These are phyloP conservation scores for Strix aluco DNA, from an alignment of 2,113 vertebrate species.

Conservation along the genomic window DNA sequence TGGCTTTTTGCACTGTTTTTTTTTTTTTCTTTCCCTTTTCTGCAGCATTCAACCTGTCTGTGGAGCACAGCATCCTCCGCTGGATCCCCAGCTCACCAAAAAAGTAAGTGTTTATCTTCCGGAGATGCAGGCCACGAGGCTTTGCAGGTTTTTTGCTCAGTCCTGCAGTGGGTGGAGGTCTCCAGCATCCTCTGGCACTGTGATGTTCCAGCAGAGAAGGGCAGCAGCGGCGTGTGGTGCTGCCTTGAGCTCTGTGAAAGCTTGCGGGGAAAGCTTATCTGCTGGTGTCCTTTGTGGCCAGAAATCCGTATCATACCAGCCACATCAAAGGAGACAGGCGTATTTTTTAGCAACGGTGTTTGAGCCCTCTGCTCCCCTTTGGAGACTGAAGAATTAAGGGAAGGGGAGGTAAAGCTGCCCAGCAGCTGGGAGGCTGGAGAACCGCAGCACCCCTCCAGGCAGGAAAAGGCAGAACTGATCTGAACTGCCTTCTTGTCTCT, in stretches of 20 bases:
- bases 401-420: background rate
- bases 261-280: background rate
- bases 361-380: background rate
- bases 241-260: background rate
- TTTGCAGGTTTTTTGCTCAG: background rate
- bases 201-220: background rate
- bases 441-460: background rate
- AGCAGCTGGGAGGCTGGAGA: background rate
- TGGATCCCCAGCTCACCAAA: constrained; percentile 88
- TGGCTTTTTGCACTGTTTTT: background rate
- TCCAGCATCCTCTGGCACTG: background rate
- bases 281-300: background rate
- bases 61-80: constrained; percentile 93
- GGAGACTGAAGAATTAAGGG: background rate
- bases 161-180: background rate
- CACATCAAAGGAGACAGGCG: background rate
- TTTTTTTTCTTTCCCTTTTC: background rate
- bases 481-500: background rate
- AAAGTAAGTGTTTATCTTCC: constrained; percentile 78
- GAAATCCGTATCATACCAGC: background rate
- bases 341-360: background rate
- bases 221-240: background rate
- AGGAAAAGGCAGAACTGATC: background rate
- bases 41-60: constrained; percentile 94
- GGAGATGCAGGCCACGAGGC: fast-evolving